Conservation (phyloP, 2,888 invertebrate genomes). For the Pyrgus malvae region DNA sequence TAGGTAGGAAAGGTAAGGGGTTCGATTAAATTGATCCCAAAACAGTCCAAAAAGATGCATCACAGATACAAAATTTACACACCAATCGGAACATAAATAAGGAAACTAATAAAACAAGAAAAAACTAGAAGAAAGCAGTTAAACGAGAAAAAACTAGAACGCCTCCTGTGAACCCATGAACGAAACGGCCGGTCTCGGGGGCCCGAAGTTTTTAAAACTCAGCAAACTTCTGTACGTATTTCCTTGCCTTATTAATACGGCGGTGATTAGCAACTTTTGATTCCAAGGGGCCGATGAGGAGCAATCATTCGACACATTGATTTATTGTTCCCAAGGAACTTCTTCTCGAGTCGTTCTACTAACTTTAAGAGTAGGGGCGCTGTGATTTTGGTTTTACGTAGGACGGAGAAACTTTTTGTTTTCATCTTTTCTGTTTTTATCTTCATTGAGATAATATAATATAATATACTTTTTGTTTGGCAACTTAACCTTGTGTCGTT, state of each 20-base stretch:
- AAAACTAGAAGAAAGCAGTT: too few species aligned
- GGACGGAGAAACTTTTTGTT: background rate
- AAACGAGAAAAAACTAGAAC: slow-evolving; percentile 3
- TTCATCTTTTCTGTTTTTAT: too few species aligned
- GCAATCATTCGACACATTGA: slow-evolving; percentile 80
- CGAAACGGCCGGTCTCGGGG: slow-evolving; percentile 16
- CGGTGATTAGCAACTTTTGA: slow-evolving; percentile 77
- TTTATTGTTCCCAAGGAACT: slow-evolving; percentile 70
- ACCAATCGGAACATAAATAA: slow-evolving; percentile 4
- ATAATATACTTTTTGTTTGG: too few species aligned
- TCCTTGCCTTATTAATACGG: slow-evolving; percentile 65
- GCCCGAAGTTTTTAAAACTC: slow-evolving; percentile 20
- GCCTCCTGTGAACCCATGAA: background rate
- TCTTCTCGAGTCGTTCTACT: slow-evolving; percentile 52
- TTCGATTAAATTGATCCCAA: too few species aligned
- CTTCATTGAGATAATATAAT: too few species aligned
- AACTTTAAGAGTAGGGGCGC: slow-evolving; percentile 34
- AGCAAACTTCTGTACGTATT: slow-evolving; percentile 13
- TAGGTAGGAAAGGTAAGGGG: too few species aligned
- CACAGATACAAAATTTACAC: background rate
- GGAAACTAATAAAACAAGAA: slow-evolving; percentile 16
- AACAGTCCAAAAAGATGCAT: too few species aligned
- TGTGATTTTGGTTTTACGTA: background rate
- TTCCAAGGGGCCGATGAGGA: slow-evolving; percentile 65
- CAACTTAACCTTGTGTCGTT: too few species aligned